Conservation (phyloP, 2,888 invertebrate species). For the Scaeva pyrastri region DNA sequence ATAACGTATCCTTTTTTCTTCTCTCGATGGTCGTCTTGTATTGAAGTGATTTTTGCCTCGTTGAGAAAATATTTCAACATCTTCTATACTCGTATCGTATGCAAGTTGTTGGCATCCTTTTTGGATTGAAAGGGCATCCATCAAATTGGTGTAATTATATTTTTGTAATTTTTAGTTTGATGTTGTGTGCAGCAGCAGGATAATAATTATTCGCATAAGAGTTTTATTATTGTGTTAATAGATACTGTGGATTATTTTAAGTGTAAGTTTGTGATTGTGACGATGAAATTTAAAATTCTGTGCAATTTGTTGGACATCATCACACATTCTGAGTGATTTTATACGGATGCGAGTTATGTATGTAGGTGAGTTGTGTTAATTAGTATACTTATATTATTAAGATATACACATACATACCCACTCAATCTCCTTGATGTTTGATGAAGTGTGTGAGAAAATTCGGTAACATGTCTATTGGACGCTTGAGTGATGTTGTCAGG, state of each 20-base stretch:
- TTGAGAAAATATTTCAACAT: slow-evolving; percentile 16
- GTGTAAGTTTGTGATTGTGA: not conserved
- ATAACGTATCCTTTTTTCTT: not conserved
- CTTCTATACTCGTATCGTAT: too few species aligned
- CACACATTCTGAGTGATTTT: slow-evolving; percentile 48
- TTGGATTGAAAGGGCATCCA: not conserved
- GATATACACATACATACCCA: too few species aligned
- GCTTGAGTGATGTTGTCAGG: slow-evolving; percentile 1
- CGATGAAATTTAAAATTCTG: slow-evolving; percentile 42
- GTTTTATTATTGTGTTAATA: slow-evolving; percentile 19
- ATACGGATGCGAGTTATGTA: slow-evolving; percentile 56
- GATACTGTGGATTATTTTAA: slow-evolving; percentile 46
- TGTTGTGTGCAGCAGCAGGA: not conserved
- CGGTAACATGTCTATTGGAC: not conserved
- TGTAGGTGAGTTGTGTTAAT: slow-evolving; percentile 70
- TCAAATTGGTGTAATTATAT: slow-evolving; percentile 34
- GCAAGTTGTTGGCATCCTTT: slow-evolving; percentile 3
- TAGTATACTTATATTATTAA: not conserved
- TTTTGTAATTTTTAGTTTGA: slow-evolving; percentile 37
- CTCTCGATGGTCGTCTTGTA: not conserved
- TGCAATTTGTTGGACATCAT: slow-evolving; percentile 11
- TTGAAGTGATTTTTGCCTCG: slow-evolving; percentile 1
- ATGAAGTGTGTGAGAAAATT: slow-evolving; percentile 17
- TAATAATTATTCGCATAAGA: slow-evolving; percentile 17
- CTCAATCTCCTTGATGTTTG: too few species aligned